phyloP scores from a whole-genome alignment of 1,140 invertebrate species.

The Drosophila elegans region DNA sequence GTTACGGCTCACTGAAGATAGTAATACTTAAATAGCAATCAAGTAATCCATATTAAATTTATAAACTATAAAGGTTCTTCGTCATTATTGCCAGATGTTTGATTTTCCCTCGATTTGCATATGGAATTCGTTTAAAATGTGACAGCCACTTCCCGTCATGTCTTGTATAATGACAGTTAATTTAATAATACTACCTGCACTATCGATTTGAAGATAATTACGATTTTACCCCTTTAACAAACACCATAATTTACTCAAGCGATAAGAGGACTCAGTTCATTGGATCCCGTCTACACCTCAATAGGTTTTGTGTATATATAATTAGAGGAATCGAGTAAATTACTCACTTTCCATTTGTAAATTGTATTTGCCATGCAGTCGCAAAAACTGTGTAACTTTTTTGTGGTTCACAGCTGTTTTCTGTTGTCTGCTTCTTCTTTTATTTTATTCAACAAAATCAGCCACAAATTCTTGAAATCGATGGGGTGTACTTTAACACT shows the following conservation, averaged over 20 bases:
- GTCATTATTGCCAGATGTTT: constrained; percentile 3
- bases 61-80: constrained; percentile 1
- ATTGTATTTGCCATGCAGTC: constrained; percentile 5
- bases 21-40: background rate
- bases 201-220: constrained; percentile 26
- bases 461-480: constrained; percentile 49
- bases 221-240: constrained; percentile 6
- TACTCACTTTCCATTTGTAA: constrained; percentile 47
- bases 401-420: constrained; percentile 19
- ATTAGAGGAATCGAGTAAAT: constrained; percentile 45
- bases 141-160: background rate
- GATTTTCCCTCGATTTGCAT: constrained; percentile 19
- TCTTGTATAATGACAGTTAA: constrained; percentile 22
- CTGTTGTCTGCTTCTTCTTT: background rate
- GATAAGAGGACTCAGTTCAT: constrained; percentile 11
- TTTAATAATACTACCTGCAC: constrained; percentile 23
- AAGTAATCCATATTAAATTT: constrained; percentile 1
- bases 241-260: constrained; percentile 27
- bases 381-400: constrained; percentile 19
- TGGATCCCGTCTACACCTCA: background rate
- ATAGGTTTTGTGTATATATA: constrained; percentile 22
- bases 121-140: constrained; percentile 7
- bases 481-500: constrained; percentile 1
- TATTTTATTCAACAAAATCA: background rate
- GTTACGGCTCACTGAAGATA: background rate